Evolutionary conservation across 2,888 invertebrate genomes (phyloP).

Genomic region (Ennomos fuscantarius): DNA sequence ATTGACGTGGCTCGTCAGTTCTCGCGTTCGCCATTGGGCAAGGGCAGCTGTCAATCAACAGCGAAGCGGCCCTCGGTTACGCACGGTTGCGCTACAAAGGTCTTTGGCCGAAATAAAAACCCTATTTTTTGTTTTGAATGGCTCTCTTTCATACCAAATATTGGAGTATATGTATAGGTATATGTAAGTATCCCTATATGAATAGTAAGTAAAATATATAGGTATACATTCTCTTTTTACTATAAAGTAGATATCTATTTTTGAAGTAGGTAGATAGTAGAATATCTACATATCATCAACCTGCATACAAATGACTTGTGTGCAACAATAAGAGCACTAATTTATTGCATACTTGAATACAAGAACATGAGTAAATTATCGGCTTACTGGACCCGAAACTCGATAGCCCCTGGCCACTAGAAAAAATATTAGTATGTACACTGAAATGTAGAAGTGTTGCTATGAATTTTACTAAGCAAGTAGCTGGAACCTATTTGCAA

Average conservation of each 20-base stretch:
- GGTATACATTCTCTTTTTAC: no score
- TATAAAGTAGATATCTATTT: conserved; percentile 17
- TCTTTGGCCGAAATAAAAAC: conserved; percentile 44
- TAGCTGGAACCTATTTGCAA: no score
- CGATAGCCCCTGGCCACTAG: conserved; percentile 75
- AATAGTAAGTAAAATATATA: no score
- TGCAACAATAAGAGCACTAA: background rate
- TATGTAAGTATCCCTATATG: conserved; percentile 25
- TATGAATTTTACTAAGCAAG: conserved; percentile 18
- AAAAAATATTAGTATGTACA: conserved; percentile 57
- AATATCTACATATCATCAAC: background rate
- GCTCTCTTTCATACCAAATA: conserved; percentile 14
- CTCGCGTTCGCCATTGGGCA: conserved; percentile 91
- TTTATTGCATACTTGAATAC: conserved; percentile 31
- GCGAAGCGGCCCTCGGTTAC: conserved; percentile 73
- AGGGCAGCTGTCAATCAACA: conserved; percentile 92
- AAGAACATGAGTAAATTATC: conserved; percentile 63
- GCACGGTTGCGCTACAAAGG: conserved; percentile 57
- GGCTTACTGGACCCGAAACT: conserved; percentile 76
- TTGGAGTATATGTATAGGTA: conserved; percentile 29
- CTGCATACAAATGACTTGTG: background rate
- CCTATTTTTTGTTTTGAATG: conserved; percentile 31
- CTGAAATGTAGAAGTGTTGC: conserved; percentile 48
- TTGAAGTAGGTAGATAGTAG: background rate
- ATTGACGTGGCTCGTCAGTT: conserved; percentile 93